phyloP scores from a whole-genome alignment of 2,797 vertebrate genomes.

The Balearica regulorum region DNA sequence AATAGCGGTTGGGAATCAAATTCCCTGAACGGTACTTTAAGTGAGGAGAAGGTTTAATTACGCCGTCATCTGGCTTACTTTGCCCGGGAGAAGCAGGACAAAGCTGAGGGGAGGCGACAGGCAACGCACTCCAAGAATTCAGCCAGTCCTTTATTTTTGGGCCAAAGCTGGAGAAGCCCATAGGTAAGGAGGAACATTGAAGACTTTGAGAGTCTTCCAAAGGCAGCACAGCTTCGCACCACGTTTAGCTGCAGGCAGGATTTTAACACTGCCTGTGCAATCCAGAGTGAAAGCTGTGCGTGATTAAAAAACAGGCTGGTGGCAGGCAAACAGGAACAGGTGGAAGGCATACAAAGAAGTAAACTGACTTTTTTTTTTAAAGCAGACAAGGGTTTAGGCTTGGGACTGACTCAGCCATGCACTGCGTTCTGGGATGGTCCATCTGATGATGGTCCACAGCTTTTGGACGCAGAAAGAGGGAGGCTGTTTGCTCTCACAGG shows the following conservation, averaged over 20 bases:
- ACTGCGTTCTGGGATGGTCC: not conserved
- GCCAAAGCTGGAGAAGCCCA: not conserved
- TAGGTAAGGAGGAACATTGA: not conserved
- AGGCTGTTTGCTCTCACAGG: not conserved
- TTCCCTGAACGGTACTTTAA: conserved; percentile 7
- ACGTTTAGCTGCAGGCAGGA: not conserved
- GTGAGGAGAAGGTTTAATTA: conserved; percentile 17
- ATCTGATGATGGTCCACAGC: not conserved
- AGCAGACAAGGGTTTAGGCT: not conserved
- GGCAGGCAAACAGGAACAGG: not conserved
- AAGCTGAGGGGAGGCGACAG: not conserved
- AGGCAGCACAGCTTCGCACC: not conserved
- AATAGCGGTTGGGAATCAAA: conserved; percentile 49
- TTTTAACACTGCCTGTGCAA: not conserved
- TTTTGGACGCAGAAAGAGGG: not conserved
- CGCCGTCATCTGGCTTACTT: not conserved
- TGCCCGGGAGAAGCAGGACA: not conserved
- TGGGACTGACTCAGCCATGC: not conserved
- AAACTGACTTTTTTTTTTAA: not conserved
- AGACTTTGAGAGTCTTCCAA: not conserved
- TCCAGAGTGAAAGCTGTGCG: not conserved
- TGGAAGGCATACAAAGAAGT: not conserved
- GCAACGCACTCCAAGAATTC: fast-evolving
- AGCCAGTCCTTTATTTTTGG: not conserved
- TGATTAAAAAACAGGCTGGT: not conserved